Evolutionary conservation across 2,797 vertebrate genomes (phyloP).

Genomic region (Pelodytes ibericus): DNA sequence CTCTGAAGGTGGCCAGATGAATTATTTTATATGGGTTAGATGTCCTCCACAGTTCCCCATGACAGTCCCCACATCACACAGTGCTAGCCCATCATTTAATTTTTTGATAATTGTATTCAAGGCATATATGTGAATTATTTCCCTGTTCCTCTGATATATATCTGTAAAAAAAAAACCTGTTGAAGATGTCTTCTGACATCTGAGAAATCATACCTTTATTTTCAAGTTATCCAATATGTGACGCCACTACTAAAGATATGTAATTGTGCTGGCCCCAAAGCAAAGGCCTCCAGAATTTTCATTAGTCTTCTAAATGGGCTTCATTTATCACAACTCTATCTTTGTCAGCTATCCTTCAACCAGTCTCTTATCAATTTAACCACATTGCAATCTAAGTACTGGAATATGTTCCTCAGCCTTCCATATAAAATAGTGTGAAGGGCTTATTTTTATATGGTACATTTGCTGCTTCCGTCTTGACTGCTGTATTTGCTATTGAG

Average conservation of each 20-base stretch:
- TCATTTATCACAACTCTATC: conserved; percentile 3
- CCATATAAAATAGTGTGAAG: neutral
- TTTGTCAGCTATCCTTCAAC: conserved; percentile 3
- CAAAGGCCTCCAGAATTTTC: neutral
- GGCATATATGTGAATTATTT: neutral
- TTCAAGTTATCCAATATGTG: neutral
- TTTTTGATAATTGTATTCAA: too few relatives aligned
- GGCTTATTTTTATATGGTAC: neutral
- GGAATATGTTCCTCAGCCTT: neutral
- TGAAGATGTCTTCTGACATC: neutral
- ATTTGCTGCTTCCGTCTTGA: neutral
- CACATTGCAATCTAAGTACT: conserved; percentile 2
- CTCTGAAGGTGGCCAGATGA: too few relatives aligned
- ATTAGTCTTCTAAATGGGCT: neutral
- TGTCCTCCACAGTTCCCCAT: too few relatives aligned
- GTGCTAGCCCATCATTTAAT: too few relatives aligned
- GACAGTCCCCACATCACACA: too few relatives aligned
- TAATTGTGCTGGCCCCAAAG: neutral
- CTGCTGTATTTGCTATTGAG: neutral
- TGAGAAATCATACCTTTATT: neutral
- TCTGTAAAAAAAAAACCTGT: neutral
- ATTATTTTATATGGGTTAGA: too few relatives aligned
- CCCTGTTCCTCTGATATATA: neutral
- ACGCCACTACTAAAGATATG: neutral
- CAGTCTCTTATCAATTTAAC: neutral